Evolutionary conservation across 2,888 invertebrate species (phyloP).

Genomic region (Cerceris ruficornis): DNA sequence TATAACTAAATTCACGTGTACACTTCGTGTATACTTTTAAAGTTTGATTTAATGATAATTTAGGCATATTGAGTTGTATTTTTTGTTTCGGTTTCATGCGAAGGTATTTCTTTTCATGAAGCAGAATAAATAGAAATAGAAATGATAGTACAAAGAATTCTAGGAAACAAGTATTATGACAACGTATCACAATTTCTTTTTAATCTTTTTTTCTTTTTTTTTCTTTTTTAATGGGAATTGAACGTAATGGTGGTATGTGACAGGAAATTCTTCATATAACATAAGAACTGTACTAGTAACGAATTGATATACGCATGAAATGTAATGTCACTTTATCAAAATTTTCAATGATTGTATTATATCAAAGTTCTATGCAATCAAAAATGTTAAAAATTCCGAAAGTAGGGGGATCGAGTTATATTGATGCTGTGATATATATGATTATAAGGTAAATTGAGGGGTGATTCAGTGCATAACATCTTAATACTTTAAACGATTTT

Average conservation of each 20-base stretch:
- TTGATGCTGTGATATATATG: slow-evolving; percentile 79
- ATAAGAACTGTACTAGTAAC: slow-evolving; percentile 14
- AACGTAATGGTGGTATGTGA: background rate
- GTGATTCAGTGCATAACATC: slow-evolving; percentile 59
- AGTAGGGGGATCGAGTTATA: slow-evolving; percentile 70
- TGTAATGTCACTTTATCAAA: slow-evolving; percentile 24
- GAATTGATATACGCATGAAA: slow-evolving; percentile 6
- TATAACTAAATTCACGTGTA: slow-evolving; percentile 14
- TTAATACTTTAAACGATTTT: slow-evolving; percentile 19
- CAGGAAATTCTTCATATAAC: slow-evolving; percentile 13
- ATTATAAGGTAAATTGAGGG: slow-evolving; percentile 65
- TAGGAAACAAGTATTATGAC: slow-evolving; percentile 45
- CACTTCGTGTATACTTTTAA: slow-evolving; percentile 17
- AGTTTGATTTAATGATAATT: slow-evolving; percentile 14
- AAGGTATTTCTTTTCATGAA: slow-evolving; percentile 11
- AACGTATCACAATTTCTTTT: slow-evolving; percentile 18
- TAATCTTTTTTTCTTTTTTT: slow-evolving; percentile 11
- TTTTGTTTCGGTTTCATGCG: slow-evolving; percentile 20
- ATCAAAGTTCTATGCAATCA: slow-evolving; percentile 30
- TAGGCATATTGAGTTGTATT: slow-evolving; percentile 24
- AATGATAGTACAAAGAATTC: slow-evolving; percentile 50
- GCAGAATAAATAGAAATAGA: slow-evolving; percentile 36
- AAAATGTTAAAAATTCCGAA: slow-evolving; percentile 33
- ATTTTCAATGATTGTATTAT: slow-evolving; percentile 38
- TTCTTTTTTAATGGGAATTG: slow-evolving; percentile 4